These are phyloP conservation scores for Drosophila lowei DNA, from an alignment of 1,140 invertebrate species.

Conservation along the genomic window DNA sequence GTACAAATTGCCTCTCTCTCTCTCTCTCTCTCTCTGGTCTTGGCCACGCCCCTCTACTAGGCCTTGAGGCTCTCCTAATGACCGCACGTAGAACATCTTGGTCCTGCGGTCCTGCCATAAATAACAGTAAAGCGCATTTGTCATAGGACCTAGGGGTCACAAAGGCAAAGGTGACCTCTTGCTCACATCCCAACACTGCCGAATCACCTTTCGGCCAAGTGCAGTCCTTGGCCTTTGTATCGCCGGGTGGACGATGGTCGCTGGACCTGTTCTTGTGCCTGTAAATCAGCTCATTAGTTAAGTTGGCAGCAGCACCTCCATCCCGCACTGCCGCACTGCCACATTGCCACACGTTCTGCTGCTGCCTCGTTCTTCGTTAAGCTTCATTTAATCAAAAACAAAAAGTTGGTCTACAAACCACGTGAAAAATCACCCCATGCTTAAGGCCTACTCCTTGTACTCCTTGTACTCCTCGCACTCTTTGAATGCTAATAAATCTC, in stretches of 20 bases:
- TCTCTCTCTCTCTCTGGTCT: background rate
- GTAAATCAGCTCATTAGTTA: constrained; percentile 82
- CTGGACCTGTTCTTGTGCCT: constrained; percentile 54
- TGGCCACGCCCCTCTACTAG: constrained; percentile 1
- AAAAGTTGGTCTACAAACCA: constrained; percentile 58
- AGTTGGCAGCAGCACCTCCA: constrained; percentile 54
- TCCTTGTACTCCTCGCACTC: constrained; percentile 24
- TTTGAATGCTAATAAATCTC: constrained; percentile 82
- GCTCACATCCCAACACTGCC: too few relatives aligned
- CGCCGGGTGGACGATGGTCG: too few relatives aligned
- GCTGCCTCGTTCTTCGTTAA: constrained; percentile 57
- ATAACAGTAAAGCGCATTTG: constrained; percentile 75
- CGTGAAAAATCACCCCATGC: constrained; percentile 72
- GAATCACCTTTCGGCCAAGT: constrained; percentile 48
- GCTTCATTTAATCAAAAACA: constrained; percentile 82
- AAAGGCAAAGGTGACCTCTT: background rate
- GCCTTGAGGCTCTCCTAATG: constrained; percentile 56
- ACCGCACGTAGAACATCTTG: constrained; percentile 72
- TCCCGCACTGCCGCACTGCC: background rate
- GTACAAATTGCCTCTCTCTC: constrained; percentile 22
- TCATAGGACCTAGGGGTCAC: constrained; percentile 58
- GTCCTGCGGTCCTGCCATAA: constrained; percentile 63
- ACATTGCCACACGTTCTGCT: too few relatives aligned
- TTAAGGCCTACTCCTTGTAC: background rate
- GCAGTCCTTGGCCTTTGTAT: constrained; percentile 61